Conservation (phyloP, 2,113 vertebrate species). For the Crocuta crocuta region DNA sequence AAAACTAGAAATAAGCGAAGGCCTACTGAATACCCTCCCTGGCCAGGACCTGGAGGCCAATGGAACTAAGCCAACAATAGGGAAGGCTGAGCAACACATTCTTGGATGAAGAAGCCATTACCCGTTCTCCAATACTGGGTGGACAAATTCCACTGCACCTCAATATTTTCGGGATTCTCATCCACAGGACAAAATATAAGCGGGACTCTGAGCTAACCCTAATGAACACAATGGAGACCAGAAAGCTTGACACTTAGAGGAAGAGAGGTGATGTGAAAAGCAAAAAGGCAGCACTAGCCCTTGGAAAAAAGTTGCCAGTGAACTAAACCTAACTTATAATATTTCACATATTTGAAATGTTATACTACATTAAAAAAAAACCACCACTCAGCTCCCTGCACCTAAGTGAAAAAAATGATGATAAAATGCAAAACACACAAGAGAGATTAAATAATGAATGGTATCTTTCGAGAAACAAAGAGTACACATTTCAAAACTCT, state of each 20-base stretch:
- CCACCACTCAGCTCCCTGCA: accelerated
- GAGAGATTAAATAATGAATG: not conserved
- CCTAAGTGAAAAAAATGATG: not conserved
- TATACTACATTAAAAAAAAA: not conserved
- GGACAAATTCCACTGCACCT: not conserved
- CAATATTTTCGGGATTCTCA: not conserved
- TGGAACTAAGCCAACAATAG: not conserved
- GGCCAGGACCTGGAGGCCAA: no score
- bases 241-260: not conserved
- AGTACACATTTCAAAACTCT: not conserved
- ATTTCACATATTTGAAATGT: not conserved
- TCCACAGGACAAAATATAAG: not conserved
- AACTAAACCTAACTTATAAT: not conserved
- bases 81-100: not conserved
- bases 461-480: not conserved
- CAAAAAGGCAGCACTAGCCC: not conserved
- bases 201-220: not conserved
- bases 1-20: not conserved
- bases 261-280: not conserved
- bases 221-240: not conserved
- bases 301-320: no score
- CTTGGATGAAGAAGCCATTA: not conserved
- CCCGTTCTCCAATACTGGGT: not conserved
- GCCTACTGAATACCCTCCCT: not conserved
- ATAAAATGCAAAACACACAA: not conserved